Evolutionary conservation across 2,888 invertebrate genomes (phyloP).

Genomic region (Labia minor): DNA sequence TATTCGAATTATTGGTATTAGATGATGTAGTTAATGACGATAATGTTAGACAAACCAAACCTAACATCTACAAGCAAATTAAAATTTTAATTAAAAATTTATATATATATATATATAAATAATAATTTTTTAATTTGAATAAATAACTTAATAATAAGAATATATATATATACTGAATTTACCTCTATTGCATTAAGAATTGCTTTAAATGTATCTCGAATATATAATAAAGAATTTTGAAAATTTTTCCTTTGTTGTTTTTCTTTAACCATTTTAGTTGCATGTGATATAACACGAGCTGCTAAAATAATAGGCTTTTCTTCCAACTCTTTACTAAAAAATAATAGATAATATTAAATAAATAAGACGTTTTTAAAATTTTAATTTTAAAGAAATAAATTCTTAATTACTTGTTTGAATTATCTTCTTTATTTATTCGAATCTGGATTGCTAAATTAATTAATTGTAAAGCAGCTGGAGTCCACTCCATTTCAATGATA

Average conservation of each 20-base stretch:
- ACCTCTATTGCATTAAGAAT: slow-evolving; percentile 1
- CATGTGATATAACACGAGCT: background rate
- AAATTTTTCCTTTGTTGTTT: background rate
- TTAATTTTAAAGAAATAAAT: background rate
- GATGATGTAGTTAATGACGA: background rate
- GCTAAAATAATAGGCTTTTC: background rate
- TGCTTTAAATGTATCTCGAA: background rate
- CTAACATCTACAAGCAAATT: background rate
- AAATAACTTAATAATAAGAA: background rate
- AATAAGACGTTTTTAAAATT: background rate
- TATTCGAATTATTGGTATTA: background rate
- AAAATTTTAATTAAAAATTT: background rate
- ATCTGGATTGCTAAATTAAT: background rate
- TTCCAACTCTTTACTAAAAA: background rate
- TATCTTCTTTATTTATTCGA: background rate
- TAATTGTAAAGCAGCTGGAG: background rate
- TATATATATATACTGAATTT: background rate
- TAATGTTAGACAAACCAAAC: background rate
- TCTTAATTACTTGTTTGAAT: background rate
- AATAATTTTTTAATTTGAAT: background rate
- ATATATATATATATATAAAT: background rate
- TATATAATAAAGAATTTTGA: background rate
- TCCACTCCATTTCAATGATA: background rate
- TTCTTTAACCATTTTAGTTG: background rate
- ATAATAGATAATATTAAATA: too few relatives aligned